Evolutionary conservation across 2,113 vertebrate species (phyloP).

Genomic region (Hyaena hyaena): DNA sequence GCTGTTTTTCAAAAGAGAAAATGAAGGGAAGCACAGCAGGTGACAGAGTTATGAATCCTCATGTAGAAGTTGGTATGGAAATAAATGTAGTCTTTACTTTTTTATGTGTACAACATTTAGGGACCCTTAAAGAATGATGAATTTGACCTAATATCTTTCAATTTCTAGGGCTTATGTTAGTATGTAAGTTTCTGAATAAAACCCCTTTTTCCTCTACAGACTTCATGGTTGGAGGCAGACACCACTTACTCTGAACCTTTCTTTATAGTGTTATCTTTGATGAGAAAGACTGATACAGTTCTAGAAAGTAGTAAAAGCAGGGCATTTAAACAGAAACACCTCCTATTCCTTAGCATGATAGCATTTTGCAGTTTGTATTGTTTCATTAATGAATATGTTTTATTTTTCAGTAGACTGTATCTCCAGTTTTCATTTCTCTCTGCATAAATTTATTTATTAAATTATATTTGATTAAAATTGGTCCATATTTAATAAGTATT

Average conservation of each 20-base stretch:
- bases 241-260: not conserved
- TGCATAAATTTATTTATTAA: not conserved
- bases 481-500: not conserved
- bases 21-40: not conserved
- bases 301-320: not conserved
- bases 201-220: not conserved
- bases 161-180: not conserved
- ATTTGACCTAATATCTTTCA: not conserved
- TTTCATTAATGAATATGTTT: not conserved
- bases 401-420: not conserved
- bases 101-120: not conserved
- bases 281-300: not conserved
- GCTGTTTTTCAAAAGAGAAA: not conserved
- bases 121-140: not conserved
- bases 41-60: not conserved
- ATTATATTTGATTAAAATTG: not conserved
- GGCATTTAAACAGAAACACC: not conserved
- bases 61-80: not conserved
- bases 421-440: not conserved
- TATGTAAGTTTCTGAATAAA: not conserved
- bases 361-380: not conserved
- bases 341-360: not conserved
- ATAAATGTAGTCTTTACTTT: not conserved
- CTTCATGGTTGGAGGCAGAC: not conserved
- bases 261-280: not conserved